Base-by-base conservation (phyloP, 2,113 vertebrate species). In the Cnemophilus loriae region DNA sequence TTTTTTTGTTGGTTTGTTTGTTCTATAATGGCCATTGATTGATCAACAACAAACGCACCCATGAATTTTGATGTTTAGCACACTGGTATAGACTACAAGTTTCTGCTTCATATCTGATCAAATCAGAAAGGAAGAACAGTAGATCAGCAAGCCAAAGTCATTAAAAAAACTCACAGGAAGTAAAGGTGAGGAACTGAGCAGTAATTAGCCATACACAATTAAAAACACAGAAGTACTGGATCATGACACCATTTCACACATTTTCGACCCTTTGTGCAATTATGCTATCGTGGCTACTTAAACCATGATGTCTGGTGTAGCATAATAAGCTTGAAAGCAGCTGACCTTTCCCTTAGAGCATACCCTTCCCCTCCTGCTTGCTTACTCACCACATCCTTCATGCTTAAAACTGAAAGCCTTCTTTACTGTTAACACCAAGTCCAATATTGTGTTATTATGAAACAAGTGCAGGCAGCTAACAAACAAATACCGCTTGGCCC, bases 41-140 rank as follows among this genome's bases (percentile, higher is more conserved):
- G 10, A 17, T 71, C 76, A 82, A 50, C 3, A 59, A 39, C 4
- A 46, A 46, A 15, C 2, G 0, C 8, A 13, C 4, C 2, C 7
- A 37, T 20, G 2, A 57, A 47, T 89, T 74, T 64, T 84, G 14
- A 24, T 64, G 53, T 65, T 81, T 57, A 22, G 2, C 4, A 13
- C 32, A 28, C 13, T 64, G 2, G 1, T 56, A 56, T 21, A 61
- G 7, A 27, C 46, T 30, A 24, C 3, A 11, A 0, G 1, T 44
- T 55, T 82, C 41, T 81, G 15, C 1, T 61, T 77, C 21, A 12
- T 41, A 57, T 28, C 11, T 61, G 6, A 53, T 78, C 41, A 46
- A 32, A 78, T 35, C 16, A 61, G n/a, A 81, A 84, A 52, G 17
- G 7, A 59, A 16, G 16, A 67, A 24, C 10, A 61, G 23, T 11